Base-by-base conservation (phyloP, 1,140 invertebrate species). In the Arion vulgaris region DNA sequence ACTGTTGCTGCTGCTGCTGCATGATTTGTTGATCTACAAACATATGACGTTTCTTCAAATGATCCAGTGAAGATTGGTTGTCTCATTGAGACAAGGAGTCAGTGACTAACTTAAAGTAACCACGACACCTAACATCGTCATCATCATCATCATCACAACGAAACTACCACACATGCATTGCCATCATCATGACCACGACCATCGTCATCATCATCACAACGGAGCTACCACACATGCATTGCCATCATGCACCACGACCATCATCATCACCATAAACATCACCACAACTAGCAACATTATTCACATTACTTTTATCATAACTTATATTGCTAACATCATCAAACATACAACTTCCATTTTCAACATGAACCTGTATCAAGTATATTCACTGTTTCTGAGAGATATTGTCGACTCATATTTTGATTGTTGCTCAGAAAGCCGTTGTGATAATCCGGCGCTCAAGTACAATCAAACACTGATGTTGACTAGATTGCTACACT, bases 361-460 rank as follows among this genome's bases (percentile, higher is more conserved):
- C 15, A 57, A 23, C 51, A 17, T 26, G 4, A 26, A 2, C 26
- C 4, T 26, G 4, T 19, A 57, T 17, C 51, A 45, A 57, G 9
- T 23, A 57, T 4, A 17, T 57, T 26, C 19, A 2, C 2, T 26
- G 26, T 23, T 1, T n/a, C 62, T 32, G 62, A 66, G 71, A 72
- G 4, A 26, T 5, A 71, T 51, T 19, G 76, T 78, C 36, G 76
- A 57, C 76, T 78, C 76, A 78, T 39, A 57, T 78, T 78, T 78
- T 78, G 76, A 78, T 78, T 78, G 76, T 78, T 78, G 76, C 76
- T 78, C 76, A 78, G 76, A 78, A 78, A 78, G 76, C 76, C 76
- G 76, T 28, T 78, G 76, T 13, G 28, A 68, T 1, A 62, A 34
- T n/a, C 17, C 76, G 76, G 76, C 76, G 76, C 76, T 78, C 76